Conservation (phyloP, 2,888 invertebrate species). For the Julus scandinavius region DNA sequence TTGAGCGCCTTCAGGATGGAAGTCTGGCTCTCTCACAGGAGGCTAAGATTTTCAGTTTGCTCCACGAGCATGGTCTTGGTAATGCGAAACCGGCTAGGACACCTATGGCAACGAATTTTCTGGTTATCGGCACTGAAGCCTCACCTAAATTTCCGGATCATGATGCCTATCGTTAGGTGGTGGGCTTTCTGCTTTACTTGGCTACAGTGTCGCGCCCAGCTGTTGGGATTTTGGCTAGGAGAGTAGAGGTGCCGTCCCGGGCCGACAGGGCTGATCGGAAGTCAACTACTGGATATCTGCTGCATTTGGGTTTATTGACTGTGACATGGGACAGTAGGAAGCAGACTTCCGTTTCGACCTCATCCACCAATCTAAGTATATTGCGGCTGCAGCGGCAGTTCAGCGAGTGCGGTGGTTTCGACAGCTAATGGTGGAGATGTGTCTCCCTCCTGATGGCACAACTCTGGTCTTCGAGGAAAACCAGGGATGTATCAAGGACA, state of each 20-base stretch:
- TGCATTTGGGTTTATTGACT: not conserved
- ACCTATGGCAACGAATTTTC: not conserved
- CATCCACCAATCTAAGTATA: not conserved
- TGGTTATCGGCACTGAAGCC: not conserved
- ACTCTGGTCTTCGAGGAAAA: no score
- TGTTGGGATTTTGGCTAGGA: no score
- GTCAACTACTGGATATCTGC: no score
- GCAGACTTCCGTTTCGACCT: not conserved
- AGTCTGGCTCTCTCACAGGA: not conserved
- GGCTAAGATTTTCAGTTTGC: not conserved
- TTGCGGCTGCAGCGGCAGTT: slow-evolving; percentile 59
- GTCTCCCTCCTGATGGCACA: no score
- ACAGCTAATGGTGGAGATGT: no score
- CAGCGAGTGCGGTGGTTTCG: slow-evolving; percentile 60
- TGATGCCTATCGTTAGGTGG: slow-evolving; percentile 55
- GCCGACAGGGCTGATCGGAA: no score
- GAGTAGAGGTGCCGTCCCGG: no score
- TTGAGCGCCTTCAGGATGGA: not conserved
- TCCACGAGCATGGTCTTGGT: not conserved
- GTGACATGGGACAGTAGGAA: not conserved
- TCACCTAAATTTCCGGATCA: slow-evolving; percentile 26
- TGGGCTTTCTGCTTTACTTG: no score
- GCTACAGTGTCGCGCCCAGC: no score
- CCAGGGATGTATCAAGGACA: no score
- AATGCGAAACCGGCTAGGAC: not conserved